These are phyloP conservation scores for Upupa epops DNA, from an alignment of 2,113 vertebrate species.

Conservation along the genomic window DNA sequence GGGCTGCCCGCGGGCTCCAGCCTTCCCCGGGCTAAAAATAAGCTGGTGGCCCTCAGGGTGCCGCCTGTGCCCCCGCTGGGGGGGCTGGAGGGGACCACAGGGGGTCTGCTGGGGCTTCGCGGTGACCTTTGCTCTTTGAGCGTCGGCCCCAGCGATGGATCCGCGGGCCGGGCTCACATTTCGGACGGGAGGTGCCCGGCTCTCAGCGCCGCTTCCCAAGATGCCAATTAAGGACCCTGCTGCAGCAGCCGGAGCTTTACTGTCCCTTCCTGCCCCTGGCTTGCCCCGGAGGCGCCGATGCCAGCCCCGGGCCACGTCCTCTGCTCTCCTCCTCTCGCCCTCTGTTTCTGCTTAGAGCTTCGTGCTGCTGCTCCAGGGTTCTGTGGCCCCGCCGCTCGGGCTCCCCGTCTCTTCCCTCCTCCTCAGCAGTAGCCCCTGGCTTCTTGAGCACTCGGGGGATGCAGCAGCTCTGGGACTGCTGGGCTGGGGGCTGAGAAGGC, in stretches of 20 bases:
- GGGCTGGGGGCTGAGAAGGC: rapidly evolving
- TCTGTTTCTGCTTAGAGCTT: background rate
- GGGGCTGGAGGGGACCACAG: background rate
- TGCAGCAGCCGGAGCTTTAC: conserved; percentile 2
- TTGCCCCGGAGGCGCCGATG: background rate
- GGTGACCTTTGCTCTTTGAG: conserved; percentile 32
- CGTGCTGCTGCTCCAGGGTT: background rate
- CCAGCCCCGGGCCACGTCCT: background rate
- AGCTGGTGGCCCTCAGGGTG: background rate
- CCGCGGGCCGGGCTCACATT: conserved; percentile 39
- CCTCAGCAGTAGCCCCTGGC: background rate
- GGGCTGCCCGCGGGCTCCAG: background rate
- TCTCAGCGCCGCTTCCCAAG: background rate
- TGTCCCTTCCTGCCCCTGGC: background rate
- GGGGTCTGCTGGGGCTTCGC: background rate
- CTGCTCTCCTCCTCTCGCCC: background rate
- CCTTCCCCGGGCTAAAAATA: conserved; percentile 59
- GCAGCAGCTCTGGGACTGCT: rapidly evolving
- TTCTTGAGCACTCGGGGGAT: background rate
- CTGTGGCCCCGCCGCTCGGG: background rate
- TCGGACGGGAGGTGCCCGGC: conserved; percentile 44
- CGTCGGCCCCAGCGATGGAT: background rate
- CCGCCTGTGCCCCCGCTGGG: background rate
- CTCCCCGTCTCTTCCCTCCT: background rate
- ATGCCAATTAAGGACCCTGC: conserved; percentile 43